phyloP scores from a whole-genome alignment of 1,140 invertebrate species.

The Streblospio benedicti region DNA sequence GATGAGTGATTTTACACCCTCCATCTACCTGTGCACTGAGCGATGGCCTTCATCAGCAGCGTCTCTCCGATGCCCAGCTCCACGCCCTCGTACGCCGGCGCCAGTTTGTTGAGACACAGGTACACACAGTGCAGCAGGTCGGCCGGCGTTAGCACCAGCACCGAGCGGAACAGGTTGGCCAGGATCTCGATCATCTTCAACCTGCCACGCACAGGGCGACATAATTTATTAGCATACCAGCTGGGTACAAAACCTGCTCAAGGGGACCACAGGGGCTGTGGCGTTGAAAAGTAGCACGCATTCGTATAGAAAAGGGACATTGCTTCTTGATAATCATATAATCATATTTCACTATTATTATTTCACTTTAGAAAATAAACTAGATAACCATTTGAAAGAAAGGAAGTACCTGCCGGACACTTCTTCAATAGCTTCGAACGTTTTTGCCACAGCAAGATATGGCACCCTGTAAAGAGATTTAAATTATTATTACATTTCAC shows the following conservation, averaged over 20 bases:
- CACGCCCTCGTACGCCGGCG: slow-evolving; percentile 79
- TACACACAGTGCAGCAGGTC: slow-evolving; percentile 87
- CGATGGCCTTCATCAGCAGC: slow-evolving; percentile 83
- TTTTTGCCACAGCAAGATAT: slow-evolving; percentile 82
- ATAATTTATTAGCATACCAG: too few relatives aligned
- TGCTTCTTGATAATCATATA: too few relatives aligned
- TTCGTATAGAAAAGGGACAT: too few relatives aligned
- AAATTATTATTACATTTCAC: too few relatives aligned
- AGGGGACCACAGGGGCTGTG: too few relatives aligned
- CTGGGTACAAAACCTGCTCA: too few relatives aligned
- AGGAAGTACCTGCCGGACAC: slow-evolving; percentile 68
- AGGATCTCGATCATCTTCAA: slow-evolving; percentile 91
- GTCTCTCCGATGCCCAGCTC: slow-evolving; percentile 90
- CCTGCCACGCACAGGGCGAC: slow-evolving; percentile 41
- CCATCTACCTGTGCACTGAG: slow-evolving; percentile 81
- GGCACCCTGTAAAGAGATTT: slow-evolving; percentile 62
- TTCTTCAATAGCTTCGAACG: slow-evolving; percentile 82
- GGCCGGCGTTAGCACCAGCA: slow-evolving; percentile 74
- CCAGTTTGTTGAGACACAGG: slow-evolving; percentile 88
- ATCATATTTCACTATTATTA: too few relatives aligned
- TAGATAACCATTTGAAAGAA: too few relatives aligned
- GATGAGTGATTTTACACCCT: too few relatives aligned
- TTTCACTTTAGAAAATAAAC: too few relatives aligned
- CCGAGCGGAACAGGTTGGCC: slow-evolving; percentile 87
- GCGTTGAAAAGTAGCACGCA: too few relatives aligned